Evolutionary conservation across 1,140 invertebrate species (phyloP).

Genomic region (Aradophagus sp.): DNA sequence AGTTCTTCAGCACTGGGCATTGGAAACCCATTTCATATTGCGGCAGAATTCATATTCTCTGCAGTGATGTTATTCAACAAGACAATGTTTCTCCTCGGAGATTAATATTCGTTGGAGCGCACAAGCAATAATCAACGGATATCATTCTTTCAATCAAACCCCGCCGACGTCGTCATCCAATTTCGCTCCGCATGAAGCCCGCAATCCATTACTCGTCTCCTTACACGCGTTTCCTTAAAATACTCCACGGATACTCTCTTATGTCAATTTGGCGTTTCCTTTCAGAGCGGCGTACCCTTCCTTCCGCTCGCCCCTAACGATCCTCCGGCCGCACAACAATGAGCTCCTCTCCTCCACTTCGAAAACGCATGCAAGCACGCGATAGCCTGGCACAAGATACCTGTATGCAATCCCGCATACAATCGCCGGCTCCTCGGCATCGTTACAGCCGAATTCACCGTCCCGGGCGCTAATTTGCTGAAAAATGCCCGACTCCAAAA

Average conservation of each 20-base stretch:
- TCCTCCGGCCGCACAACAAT: constrained; percentile 7
- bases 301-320: constrained; percentile 25
- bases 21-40: no score
- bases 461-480: constrained; percentile 6
- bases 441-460: background rate
- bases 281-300: background rate
- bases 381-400: constrained; percentile 4
- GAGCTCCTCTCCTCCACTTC: constrained; percentile 12
- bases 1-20: no score
- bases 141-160: background rate
- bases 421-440: background rate
- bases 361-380: constrained; percentile 31
- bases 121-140: no score
- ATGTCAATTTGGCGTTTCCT: constrained; percentile 10
- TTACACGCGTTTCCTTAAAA: constrained; percentile 4
- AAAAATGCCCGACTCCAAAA: constrained; percentile 6
- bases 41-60: no score
- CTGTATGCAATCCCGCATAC: constrained; percentile 12
- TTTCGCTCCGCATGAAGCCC: background rate
- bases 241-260: constrained; percentile 9
- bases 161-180: no score
- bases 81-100: no score
- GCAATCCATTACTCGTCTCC: no score
- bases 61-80: no score
- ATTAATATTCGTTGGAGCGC: no score